Conservation (phyloP, 2,888 invertebrate species). For the Eledona agricola region DNA sequence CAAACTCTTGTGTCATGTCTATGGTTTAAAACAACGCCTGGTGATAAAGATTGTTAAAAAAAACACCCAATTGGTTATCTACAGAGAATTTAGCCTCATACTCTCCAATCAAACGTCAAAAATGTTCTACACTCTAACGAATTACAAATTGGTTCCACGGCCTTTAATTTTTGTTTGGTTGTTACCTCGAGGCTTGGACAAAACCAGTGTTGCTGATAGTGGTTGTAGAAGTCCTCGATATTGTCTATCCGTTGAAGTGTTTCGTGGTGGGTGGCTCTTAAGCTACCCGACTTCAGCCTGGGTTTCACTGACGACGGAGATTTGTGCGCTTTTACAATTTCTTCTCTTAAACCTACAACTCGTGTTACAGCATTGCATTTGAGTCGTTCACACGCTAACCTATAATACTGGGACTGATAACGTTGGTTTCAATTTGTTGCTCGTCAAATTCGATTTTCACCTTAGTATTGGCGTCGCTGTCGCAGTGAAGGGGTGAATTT, state of each 20-base stretch:
- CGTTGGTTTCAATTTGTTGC: constrained; percentile 52
- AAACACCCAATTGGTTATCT: no score
- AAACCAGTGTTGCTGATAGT: constrained; percentile 61
- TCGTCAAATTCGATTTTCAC: constrained; percentile 48
- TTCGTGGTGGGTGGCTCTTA: constrained; percentile 58
- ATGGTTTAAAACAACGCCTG: no score
- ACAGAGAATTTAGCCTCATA: no score
- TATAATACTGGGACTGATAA: constrained; percentile 62
- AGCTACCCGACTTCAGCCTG: constrained; percentile 49
- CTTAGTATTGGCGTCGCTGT: constrained; percentile 43
- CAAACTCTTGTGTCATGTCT: no score
- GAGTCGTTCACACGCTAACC: constrained; percentile 47
- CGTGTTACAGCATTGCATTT: background rate
- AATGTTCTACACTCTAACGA: no score
- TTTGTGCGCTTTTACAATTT: constrained; percentile 46
- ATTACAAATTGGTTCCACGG: no score
- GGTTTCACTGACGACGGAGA: constrained; percentile 46
- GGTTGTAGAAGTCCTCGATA: constrained; percentile 53
- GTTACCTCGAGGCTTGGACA: constrained; percentile 60
- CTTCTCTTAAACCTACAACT: constrained; percentile 52
- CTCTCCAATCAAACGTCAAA: no score
- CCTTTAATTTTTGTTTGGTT: background rate
- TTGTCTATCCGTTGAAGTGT: constrained; percentile 59
- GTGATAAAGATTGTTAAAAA: no score
- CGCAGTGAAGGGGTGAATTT: constrained; percentile 30